Percentiles rank a stretch among this genome's conserved stretches.
These are phyloP conservation scores for Apis dorsata DNA, from an alignment of 1,140 invertebrate genomes.

Conservation along the genomic window DNA sequence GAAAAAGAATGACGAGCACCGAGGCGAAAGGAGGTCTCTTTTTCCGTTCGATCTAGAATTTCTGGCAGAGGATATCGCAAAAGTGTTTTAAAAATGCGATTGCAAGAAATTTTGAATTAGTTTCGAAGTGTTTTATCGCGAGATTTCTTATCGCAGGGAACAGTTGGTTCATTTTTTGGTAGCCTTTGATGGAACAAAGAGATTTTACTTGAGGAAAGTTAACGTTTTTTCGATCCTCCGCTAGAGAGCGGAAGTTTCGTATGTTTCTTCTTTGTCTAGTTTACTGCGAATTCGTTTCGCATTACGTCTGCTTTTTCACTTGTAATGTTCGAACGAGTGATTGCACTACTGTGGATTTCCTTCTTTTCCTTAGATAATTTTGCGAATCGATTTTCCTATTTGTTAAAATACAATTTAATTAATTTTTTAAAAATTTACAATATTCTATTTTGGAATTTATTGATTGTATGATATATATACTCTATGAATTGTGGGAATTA, in stretches of 20 bases:
- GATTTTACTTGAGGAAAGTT: neutral
- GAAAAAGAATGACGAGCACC: neutral
- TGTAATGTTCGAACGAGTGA: neutral
- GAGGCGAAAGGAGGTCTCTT: neutral
- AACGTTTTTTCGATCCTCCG: neutral
- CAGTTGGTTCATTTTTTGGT: slow-evolving; percentile 8
- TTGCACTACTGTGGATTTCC: neutral
- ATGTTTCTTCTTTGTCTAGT: neutral
- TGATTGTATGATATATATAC: no score
- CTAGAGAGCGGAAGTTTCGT: neutral
- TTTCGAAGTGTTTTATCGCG: neutral
- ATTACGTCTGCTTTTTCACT: neutral
- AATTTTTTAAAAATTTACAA: no score
- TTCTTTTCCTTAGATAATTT: neutral
- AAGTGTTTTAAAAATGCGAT: neutral
- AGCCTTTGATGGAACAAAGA: neutral
- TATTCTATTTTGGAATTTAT: no score
- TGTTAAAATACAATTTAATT: no score
- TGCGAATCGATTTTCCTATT: neutral
- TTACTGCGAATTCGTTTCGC: neutral
- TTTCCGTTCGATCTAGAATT: neutral
- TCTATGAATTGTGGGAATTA: no score
- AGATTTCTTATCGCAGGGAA: neutral
- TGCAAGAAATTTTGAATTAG: slow-evolving; percentile 4
- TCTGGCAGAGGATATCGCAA: neutral